A percentile compares a stretch with the other conserved stretches of the same genome.
Conservation (phyloP, 2,113 vertebrate genomes). For the Catharus minimus region DNA sequence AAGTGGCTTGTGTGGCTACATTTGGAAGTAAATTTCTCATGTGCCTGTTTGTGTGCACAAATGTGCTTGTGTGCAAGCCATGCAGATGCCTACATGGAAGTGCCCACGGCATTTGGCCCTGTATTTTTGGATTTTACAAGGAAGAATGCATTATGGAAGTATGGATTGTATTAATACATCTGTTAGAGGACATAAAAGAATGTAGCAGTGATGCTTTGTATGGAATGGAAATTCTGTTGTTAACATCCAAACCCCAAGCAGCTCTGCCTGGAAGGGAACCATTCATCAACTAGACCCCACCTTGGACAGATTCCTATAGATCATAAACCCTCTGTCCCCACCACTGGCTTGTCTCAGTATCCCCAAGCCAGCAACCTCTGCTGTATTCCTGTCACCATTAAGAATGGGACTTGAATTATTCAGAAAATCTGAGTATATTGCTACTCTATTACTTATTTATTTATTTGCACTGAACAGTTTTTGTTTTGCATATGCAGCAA, state of each 20-base stretch:
- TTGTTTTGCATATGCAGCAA: constrained; percentile 1
- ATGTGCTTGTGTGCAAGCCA: rapidly evolving
- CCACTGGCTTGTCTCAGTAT: neutral
- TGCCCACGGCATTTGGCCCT: neutral
- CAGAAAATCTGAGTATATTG: neutral
- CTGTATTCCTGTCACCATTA: neutral
- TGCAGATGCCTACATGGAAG: neutral
- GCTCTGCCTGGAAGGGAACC: neutral
- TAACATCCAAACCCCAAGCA: neutral
- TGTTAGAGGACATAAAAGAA: neutral
- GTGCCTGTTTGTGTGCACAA: neutral
- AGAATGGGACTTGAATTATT: neutral
- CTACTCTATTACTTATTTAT: neutral
- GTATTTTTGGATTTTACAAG: neutral
- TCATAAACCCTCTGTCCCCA: neutral
- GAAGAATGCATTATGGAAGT: neutral
- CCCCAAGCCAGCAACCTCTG: neutral
- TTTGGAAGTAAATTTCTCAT: neutral
- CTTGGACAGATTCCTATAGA: neutral
- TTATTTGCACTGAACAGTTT: neutral
- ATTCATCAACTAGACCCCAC: neutral
- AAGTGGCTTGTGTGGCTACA: neutral
- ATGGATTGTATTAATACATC: neutral
- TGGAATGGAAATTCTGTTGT: neutral
- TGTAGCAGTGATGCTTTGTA: neutral